These are phyloP conservation scores for Teleogryllus oceanicus DNA, from an alignment of 2,888 invertebrate species.

Conservation along the genomic window DNA sequence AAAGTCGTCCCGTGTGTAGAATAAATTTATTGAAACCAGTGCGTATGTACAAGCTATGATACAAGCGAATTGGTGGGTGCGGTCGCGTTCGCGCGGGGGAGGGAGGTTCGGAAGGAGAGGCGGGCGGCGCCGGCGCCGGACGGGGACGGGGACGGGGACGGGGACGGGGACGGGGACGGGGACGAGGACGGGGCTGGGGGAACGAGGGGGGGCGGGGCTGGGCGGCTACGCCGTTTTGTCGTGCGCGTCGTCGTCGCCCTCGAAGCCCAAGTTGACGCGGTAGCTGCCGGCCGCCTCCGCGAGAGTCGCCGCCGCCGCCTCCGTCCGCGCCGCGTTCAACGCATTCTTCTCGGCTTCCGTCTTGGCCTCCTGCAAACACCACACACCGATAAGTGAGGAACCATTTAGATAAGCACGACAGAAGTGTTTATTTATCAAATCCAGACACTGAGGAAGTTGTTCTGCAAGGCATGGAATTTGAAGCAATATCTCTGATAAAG, in stretches of 20 bases:
- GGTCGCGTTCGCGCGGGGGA: no score
- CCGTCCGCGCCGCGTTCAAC: neutral
- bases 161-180: no score
- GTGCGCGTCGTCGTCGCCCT: neutral
- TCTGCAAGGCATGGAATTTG: no score
- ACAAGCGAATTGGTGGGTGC: neutral
- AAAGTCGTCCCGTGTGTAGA: no score
- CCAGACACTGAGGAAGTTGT: no score
- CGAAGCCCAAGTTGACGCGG: neutral
- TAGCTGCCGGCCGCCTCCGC: neutral
- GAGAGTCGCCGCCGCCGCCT: neutral
- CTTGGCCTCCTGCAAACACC: neutral
- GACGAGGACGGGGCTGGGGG: no score
- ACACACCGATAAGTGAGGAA: neutral
- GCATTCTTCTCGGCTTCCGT: neutral
- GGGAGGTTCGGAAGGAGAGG: no score
- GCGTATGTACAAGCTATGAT: conserved; percentile 18
- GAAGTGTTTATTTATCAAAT: no score
- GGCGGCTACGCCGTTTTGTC: conserved; percentile 5
- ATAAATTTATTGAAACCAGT: neutral
- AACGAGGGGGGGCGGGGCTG: neutral
- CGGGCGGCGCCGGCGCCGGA: no score
- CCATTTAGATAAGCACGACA: no score
- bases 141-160: no score
- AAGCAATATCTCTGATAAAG: no score